Percentiles rank a stretch among this genome's conserved stretches.
phyloP scores from a whole-genome alignment of 2,113 vertebrate genomes.

The Octodon degus region DNA sequence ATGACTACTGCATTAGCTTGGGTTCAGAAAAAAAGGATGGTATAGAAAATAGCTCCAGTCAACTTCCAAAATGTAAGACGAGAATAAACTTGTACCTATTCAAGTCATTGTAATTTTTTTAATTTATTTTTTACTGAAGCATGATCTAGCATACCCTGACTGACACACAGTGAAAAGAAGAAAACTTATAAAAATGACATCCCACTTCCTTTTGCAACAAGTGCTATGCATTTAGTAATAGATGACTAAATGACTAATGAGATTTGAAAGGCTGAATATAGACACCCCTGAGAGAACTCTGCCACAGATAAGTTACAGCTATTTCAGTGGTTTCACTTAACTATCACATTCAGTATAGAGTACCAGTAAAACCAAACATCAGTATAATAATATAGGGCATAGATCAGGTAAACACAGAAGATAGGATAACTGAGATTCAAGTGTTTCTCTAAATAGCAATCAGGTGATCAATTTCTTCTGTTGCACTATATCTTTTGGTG shows the following conservation, averaged over 20 bases:
- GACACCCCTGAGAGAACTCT: background rate
- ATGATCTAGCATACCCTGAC: conserved; percentile 2
- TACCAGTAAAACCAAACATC: background rate
- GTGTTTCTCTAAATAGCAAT: conserved; percentile 5
- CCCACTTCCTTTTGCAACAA: background rate
- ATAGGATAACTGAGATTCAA: background rate
- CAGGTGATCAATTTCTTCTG: background rate
- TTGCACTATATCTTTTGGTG: conserved; percentile 20
- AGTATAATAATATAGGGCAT: conserved; percentile 17
- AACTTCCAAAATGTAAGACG: background rate
- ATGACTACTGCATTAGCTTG: background rate
- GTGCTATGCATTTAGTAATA: conserved; percentile 16
- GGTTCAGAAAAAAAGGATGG: background rate
- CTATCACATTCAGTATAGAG: background rate
- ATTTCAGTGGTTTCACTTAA: background rate
- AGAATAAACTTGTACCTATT: background rate
- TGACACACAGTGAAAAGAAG: background rate
- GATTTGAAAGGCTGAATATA: conserved; percentile 17
- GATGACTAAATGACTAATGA: background rate
- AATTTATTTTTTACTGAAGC: background rate
- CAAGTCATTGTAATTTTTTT: conserved; percentile 11
- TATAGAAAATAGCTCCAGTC: background rate
- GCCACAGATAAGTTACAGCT: background rate
- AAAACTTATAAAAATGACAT: conserved; percentile 28
- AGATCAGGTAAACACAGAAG: background rate